These are phyloP conservation scores for Nomada lathburiana DNA, from an alignment of 2,888 invertebrate genomes.

Conservation along the genomic window DNA sequence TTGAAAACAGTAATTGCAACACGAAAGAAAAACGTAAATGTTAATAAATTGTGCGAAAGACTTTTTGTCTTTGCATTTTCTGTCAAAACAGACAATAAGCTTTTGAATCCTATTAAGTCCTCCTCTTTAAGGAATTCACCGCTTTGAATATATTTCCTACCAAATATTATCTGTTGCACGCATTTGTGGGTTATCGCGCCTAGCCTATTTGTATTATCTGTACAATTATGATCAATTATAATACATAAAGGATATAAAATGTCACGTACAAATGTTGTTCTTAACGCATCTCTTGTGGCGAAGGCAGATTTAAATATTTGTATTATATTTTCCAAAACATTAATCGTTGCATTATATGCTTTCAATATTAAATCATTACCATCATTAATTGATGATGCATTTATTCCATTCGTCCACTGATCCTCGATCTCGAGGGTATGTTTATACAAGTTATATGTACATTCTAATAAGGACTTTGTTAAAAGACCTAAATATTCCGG, in stretches of 20 bases:
- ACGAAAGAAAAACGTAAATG: conserved; percentile 71
- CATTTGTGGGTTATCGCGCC: conserved; percentile 73
- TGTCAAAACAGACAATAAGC: conserved; percentile 64
- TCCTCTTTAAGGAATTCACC: conserved; percentile 47
- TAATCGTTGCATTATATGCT: conserved; percentile 42
- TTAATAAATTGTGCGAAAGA: conserved; percentile 56
- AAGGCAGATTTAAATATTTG: conserved; percentile 71
- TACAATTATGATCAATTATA: conserved; percentile 58
- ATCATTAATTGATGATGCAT: conserved; percentile 22
- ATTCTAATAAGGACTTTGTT: conserved; percentile 62
- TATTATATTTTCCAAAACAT: conserved; percentile 49
- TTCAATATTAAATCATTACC: conserved; percentile 2
- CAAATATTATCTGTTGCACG: conserved; percentile 75
- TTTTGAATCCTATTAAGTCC: conserved; percentile 29
- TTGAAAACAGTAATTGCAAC: conserved; percentile 69
- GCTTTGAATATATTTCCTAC: conserved; percentile 56
- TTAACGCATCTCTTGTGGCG: conserved; percentile 63
- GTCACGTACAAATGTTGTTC: conserved; percentile 68
- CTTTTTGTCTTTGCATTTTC: conserved; percentile 42
- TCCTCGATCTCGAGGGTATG: conserved; percentile 9
- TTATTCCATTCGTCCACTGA: conserved; percentile 13
- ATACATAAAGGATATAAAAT: conserved; percentile 75
- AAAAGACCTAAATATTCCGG: conserved; percentile 61
- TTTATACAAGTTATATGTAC: conserved; percentile 44
- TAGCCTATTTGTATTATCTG: conserved; percentile 67